Base-by-base conservation (phyloP, 2,888 invertebrate species). In the Coremacera marginata region DNA sequence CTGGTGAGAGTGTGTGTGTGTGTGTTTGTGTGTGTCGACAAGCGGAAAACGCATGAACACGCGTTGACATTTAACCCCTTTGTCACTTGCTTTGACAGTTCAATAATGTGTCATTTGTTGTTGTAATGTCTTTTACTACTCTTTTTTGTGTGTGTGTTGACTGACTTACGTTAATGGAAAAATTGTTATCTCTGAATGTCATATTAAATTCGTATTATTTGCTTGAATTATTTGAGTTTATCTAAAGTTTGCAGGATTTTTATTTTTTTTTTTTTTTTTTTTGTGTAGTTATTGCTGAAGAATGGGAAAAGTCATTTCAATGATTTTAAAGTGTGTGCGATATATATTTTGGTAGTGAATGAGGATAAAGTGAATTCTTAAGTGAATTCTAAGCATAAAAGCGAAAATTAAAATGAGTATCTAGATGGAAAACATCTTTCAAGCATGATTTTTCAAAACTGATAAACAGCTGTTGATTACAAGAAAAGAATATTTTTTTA, bases 21-120 rank as follows among this genome's bases (percentile, higher is more conserved):
- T 16, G 22, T 7, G 70, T 25, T 25, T n/a, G 16, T 16, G 71
- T 37, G 71, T n/a, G 19, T 27, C n/a, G n/a, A 9, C 37, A n/a
- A 62, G 31, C 51, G 70, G 68, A 34, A 27, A 74, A 44, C 52
- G 71, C 70, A 75, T 57, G 67, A 70, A 70, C 70, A 75, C 73
- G 72, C 76, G 52, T 67, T 82, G 85, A 84, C 84, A 85, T 81
- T 80, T 85, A 85, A 85, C 84, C 85, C 44, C 85, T 85, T 85
- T 85, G 85, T 85, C 85, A 85, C 81, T 82, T 82, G 81, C 82
- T 80, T 83, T 85, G 85, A 85, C 85, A 85, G 83, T 85, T 85
- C 85, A 85, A 85, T 85, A 85, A 85, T 84, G 85, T 83, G 82
- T 82, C 85, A 84, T 83, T 84, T 81, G 83, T 67, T 68, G 68